Conservation (phyloP, 2,113 vertebrate species). For the Phrynosoma platyrhinos region DNA sequence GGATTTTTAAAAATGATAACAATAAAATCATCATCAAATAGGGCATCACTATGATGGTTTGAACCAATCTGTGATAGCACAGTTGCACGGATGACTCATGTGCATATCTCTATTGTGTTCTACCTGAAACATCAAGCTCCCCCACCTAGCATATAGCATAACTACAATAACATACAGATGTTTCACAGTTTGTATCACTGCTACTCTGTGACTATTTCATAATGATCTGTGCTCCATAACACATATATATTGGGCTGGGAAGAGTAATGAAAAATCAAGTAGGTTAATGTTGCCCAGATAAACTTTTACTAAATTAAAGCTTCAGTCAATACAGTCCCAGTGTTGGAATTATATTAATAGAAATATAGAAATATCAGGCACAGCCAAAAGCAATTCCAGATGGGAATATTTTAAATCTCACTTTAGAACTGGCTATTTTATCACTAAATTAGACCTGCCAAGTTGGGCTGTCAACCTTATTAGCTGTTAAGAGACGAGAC, state of each 20-base stretch:
- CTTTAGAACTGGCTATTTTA: conserved; percentile 44
- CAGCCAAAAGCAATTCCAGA: conserved; percentile 6
- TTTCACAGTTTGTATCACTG: background rate
- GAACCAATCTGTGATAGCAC: too few species aligned
- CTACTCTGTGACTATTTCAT: background rate
- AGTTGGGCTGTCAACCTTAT: conserved; percentile 36
- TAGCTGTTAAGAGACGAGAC: conserved; percentile 40
- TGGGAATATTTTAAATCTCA: conserved; percentile 39
- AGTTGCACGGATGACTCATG: too few species aligned
- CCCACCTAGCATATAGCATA: background rate
- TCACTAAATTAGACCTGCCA: conserved; percentile 37
- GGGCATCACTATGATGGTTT: too few species aligned
- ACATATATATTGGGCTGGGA: background rate
- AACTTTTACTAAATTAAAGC: conserved; percentile 35
- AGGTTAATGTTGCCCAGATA: background rate
- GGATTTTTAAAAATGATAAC: too few species aligned
- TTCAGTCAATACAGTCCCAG: conserved; percentile 23
- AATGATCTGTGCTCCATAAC: background rate
- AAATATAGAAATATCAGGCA: conserved; percentile 45
- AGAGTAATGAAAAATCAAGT: conserved; percentile 38
- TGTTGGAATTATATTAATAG: conserved; percentile 37
- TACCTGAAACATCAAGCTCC: too few species aligned
- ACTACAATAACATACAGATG: background rate
- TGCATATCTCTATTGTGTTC: too few species aligned
- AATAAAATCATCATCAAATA: too few species aligned